A percentile compares a stretch with the other conserved stretches of the same genome.
These are phyloP conservation scores for Natator depressus DNA, from an alignment of 2,113 vertebrate species.

Conservation along the genomic window DNA sequence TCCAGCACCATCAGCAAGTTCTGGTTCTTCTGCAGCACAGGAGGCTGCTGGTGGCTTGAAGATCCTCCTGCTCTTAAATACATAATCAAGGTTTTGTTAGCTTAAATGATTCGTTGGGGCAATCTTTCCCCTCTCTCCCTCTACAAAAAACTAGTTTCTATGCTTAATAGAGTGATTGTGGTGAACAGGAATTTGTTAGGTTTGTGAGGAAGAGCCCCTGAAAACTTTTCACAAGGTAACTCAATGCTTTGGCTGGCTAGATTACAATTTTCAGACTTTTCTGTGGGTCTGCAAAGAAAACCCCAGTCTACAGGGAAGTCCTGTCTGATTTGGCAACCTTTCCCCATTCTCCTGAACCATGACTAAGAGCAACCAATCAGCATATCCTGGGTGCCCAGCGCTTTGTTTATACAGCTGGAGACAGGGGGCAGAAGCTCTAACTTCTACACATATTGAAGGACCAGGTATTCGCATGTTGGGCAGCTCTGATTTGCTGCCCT, in stretches of 20 bases:
- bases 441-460: neutral
- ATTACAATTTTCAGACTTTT: neutral
- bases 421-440: neutral
- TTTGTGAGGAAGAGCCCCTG: neutral
- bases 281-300: neutral
- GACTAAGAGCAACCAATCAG: neutral
- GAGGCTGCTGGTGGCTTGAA: neutral
- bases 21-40: rapidly evolving
- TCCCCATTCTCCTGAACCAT: neutral
- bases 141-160: neutral
- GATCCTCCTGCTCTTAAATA: neutral
- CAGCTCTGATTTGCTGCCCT: neutral
- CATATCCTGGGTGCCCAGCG: neutral
- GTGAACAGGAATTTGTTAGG: neutral
- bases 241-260: neutral
- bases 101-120: too few relatives aligned
- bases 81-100: neutral
- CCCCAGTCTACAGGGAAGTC: rapidly evolving
- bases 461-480: neutral
- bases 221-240: neutral
- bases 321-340: neutral
- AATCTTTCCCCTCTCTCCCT: neutral
- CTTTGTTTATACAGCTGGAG: neutral
- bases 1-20: neutral
- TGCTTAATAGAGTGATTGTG: neutral